A percentile compares a stretch with the other conserved stretches of the same genome.
Evolutionary conservation across 2,888 invertebrate species (phyloP).

Genomic region (Ecliptopera silaceata): DNA sequence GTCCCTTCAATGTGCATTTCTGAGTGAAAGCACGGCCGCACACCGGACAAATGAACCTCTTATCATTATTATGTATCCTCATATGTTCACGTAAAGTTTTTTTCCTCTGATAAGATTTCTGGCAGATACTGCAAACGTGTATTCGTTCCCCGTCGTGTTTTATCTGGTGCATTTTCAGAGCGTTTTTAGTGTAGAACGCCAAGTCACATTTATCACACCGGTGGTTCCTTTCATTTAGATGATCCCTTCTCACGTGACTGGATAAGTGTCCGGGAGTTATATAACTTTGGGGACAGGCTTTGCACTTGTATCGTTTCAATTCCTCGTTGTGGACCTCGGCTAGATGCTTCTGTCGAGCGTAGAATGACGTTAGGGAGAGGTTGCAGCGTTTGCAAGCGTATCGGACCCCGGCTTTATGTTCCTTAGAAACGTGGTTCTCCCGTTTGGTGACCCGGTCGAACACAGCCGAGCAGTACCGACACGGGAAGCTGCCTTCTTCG

Average conservation of each 20-base stretch:
- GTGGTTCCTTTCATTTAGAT: constrained; percentile 73
- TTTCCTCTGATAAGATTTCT: constrained; percentile 76
- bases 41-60: constrained; percentile 69
- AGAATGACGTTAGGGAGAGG: constrained; percentile 68
- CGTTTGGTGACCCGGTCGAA: constrained; percentile 73
- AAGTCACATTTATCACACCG: constrained; percentile 79
- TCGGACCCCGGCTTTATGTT: constrained; percentile 70
- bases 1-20: constrained; percentile 74
- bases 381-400: constrained; percentile 74
- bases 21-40: constrained; percentile 77
- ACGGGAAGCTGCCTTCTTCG: constrained; percentile 73
- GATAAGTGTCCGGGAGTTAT: constrained; percentile 75
- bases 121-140: constrained; percentile 76
- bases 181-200: constrained; percentile 80
- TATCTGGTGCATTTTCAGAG: constrained; percentile 82
- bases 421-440: constrained; percentile 74
- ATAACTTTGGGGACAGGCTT: constrained; percentile 73
- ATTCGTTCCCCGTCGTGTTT: constrained; percentile 81
- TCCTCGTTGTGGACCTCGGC: constrained; percentile 76
- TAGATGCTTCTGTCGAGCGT: constrained; percentile 72
- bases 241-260: constrained; percentile 71
- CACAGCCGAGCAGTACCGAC: constrained; percentile 64
- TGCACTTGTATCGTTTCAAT: constrained; percentile 73
- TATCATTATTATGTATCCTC: constrained; percentile 75
- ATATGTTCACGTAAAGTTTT: constrained; percentile 73